Evolutionary conservation across 2,888 invertebrate genomes (phyloP), one percentile per base, ranked within the genome.

Genomic region (Zygothrica quintamaculata): DNA sequence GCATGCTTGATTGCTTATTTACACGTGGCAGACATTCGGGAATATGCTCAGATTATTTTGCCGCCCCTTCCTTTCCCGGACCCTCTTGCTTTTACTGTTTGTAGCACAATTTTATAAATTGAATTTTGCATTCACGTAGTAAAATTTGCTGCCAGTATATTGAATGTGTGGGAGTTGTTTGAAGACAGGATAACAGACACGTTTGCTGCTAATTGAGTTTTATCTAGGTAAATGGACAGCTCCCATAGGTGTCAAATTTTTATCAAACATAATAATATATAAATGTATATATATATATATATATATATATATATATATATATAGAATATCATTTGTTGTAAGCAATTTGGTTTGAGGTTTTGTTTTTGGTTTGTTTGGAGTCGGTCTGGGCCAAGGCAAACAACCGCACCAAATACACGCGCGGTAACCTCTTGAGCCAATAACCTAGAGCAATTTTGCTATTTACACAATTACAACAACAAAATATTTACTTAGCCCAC

Each of bases 381-480:
- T 16, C 15, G 25, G 40, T 52, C 18, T 59, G 50, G 42, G 65
- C 39, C 55, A 75, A 60, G 42, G 34, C 71, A 82, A 81, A 76
- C 60, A 71, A 62, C 66, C 75, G 62, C 75, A 66, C 53, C 61
- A 65, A 58, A 73, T 42, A 65, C 62, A 55, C 56, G 56, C 57
- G 58, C 57, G 18, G 62, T 52, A 65, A 56, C 40, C 74, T 61
- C 73, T 62, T 77, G 60, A 80, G 80, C 62, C 77, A 84, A 80
- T 77, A 77, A 67, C 84, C 75, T 46, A 60, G 64, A 80, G 84
- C 65, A 67, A 65, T 65, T 75, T 75, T 62, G 66, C 70, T 80
- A 77, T 80, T 80, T 77, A 80, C 84, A 77, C 81, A 80, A 80
- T 80, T 80, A 84, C 76, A 80, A 70, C 69, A 70, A 59, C 43